phyloP scores from a whole-genome alignment of 2,797 vertebrate species.

The Hyperoplus lanceolatus region DNA sequence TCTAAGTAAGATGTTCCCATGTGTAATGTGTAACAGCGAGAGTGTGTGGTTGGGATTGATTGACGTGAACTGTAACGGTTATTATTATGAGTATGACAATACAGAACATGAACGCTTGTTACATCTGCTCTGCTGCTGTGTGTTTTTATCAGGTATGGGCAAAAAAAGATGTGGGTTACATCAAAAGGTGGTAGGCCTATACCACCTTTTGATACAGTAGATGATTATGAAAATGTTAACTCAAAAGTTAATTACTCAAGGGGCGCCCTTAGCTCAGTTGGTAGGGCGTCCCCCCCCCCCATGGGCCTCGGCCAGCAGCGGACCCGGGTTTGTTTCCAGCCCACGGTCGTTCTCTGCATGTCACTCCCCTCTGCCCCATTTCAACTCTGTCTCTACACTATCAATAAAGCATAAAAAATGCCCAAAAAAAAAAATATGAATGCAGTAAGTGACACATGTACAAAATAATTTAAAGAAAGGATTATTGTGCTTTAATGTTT shows the following conservation, averaged over 20 bases:
- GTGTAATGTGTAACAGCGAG: constrained; percentile 70
- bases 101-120: constrained; percentile 76
- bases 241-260: too few species aligned
- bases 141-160: constrained; percentile 34
- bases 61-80: constrained; percentile 74
- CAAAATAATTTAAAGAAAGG: not conserved
- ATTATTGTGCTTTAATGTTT: not conserved
- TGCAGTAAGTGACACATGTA: not conserved
- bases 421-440: not conserved
- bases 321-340: too few species aligned
- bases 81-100: constrained; percentile 81
- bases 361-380: too few species aligned
- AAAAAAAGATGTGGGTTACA: not conserved
- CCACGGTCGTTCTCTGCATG: too few species aligned
- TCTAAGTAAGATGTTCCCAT: constrained; percentile 62
- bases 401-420: too few species aligned
- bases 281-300: too few species aligned
- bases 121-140: constrained; percentile 38
- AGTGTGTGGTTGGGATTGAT: constrained; percentile 79
- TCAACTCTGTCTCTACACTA: too few species aligned
- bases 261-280: too few species aligned
- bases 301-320: too few species aligned
- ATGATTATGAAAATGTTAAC: not conserved
- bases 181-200: not conserved
- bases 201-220: not conserved